Base-by-base conservation (phyloP, 1,140 invertebrate species). In the Phymorhynchus buccinoides region DNA sequence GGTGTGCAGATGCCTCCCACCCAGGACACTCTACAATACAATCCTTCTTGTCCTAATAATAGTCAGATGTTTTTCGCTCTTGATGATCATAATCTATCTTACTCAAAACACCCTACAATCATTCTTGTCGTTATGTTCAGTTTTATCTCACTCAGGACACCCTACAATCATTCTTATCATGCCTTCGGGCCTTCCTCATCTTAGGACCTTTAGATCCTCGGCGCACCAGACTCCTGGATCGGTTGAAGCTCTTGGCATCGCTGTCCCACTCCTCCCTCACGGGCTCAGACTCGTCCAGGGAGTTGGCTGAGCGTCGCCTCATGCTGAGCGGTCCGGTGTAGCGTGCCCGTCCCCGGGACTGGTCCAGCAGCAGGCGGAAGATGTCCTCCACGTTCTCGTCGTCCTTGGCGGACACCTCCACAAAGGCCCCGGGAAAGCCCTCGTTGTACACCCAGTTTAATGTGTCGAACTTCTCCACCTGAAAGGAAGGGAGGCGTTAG, bases 391-490 rank as follows among this genome's bases (percentile, higher is more conserved):
- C 88, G 80, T 87, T 87, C 71, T 89, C 88, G 62, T 91, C 88
- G 44, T 88, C 88, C 82, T 92, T 92, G 27, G 92, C 90, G 32
- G 92, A 92, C 27, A 92, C 91, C 85, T 92, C 91, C 2, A 92
- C 89, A 85, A 91, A 91, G 39, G 86, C 89, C 18, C 90, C 90
- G 27, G 88, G 84, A n/a, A 91, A 88, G 9, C 88, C 88, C 42
- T 91, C 90, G 68, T 86, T 89, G 79, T 90, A 90, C 30, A 90
- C 89, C 92, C 92, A 92, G 85, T 92, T 91, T 14, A 91, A 81
- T 4, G 90, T 89, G 82, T 92, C 92, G 85, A 90, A 91, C 79
- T 90, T 90, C 84, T 91, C 90, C n/a, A n/a, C n/a, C n/a, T n/a
- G n/a, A n/a, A n/a, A n/a, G n/a, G n/a, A n/a, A n/a, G n/a, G n/a